phyloP scores from a whole-genome alignment of 2,113 vertebrate genomes.

The Phyllopteryx taeniolatus region DNA sequence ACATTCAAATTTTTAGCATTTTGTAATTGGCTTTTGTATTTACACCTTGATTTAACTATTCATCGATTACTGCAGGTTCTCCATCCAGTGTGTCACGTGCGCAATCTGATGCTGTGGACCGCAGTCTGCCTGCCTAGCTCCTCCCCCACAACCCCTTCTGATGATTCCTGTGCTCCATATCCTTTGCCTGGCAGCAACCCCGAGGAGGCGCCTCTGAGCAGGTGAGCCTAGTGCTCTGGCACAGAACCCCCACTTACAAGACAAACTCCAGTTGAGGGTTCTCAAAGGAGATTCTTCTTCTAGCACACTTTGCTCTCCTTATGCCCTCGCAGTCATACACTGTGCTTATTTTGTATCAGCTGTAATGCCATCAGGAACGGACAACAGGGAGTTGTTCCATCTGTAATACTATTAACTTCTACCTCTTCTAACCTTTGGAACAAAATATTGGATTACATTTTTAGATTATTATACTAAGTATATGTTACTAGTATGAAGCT shows the following conservation, averaged over 20 bases:
- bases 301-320: slow-evolving; percentile 14
- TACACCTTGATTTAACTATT: background rate
- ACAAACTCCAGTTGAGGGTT: slow-evolving; percentile 43
- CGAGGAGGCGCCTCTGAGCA: slow-evolving; percentile 86
- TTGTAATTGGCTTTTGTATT: background rate
- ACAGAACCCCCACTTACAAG: slow-evolving; percentile 55
- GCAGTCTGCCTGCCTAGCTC: slow-evolving; percentile 94
- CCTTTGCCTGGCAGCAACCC: slow-evolving; percentile 82
- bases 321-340: background rate
- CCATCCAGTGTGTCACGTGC: slow-evolving; percentile 93
- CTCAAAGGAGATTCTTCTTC: slow-evolving; percentile 15
- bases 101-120: slow-evolving; percentile 96
- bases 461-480: background rate
- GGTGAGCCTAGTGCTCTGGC: slow-evolving; percentile 78
- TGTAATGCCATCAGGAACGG: background rate
- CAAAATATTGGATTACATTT: background rate
- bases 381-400: slow-evolving; percentile 18
- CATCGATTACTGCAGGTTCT: slow-evolving; percentile 80
- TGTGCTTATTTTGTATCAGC: background rate
- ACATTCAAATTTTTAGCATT: background rate
- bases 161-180: slow-evolving; percentile 91
- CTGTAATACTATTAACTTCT: background rate
- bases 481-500: background rate
- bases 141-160: slow-evolving; percentile 87
- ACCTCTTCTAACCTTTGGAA: background rate